A percentile compares a stretch with the other conserved stretches of the same genome.
These are phyloP conservation scores for Nannobrachium achirus DNA, from an alignment of 2,113 vertebrate species.

Conservation along the genomic window DNA sequence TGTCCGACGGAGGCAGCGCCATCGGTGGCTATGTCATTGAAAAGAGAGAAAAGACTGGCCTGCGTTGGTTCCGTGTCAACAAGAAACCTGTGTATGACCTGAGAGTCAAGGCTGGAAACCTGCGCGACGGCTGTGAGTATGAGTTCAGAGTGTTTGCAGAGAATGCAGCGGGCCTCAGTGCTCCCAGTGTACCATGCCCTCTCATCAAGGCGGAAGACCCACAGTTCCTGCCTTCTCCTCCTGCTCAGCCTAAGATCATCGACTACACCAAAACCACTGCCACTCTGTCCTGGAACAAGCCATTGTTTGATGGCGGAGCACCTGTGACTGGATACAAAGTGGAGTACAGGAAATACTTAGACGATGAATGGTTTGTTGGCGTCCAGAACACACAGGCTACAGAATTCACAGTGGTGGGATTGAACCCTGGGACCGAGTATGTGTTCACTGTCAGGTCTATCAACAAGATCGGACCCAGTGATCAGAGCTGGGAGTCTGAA, in stretches of 20 bases:
- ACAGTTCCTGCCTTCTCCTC: conserved; percentile 92
- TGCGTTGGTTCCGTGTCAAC: conserved; percentile 96
- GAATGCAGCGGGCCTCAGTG: conserved; percentile 94
- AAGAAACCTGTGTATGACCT: conserved; percentile 98
- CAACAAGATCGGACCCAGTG: conserved; percentile 93
- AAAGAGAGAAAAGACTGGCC: conserved; percentile 92
- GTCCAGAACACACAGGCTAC: conserved; percentile 91
- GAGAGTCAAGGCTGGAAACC: conserved; percentile 92
- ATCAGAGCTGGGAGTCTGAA: conserved; percentile 90
- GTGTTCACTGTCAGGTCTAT: conserved; percentile 92
- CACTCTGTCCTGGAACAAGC: conserved; percentile 92
- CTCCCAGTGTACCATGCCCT: conserved; percentile 87
- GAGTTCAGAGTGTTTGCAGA: conserved; percentile 97
- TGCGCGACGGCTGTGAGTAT: conserved; percentile 93
- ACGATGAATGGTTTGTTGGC: conserved; percentile 92
- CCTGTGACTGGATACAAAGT: conserved; percentile 92
- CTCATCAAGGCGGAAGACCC: conserved; percentile 93
- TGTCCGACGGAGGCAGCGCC: conserved; percentile 92
- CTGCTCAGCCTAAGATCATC: conserved; percentile 91
- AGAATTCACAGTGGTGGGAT: conserved; percentile 89
- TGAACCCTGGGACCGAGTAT: conserved; percentile 89
- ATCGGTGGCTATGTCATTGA: conserved; percentile 96
- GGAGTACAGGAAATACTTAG: conserved; percentile 89
- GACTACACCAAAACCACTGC: conserved; percentile 89
- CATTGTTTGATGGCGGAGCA: conserved; percentile 95